Conservation (phyloP, 92 coral and sea anemone species). For the Plumapathes pennacea region DNA sequence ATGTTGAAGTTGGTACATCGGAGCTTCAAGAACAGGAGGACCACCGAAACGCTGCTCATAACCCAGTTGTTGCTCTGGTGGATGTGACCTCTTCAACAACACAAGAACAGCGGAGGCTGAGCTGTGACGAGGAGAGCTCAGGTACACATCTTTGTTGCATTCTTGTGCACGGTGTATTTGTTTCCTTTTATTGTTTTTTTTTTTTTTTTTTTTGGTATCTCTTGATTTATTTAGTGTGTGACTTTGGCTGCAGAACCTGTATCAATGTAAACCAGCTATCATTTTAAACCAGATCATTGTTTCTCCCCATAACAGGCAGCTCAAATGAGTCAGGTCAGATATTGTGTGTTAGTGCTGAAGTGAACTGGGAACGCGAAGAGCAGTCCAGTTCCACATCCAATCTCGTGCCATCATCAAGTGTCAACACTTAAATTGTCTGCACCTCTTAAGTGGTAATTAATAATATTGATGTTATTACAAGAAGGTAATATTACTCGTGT, state of each 20-base stretch:
- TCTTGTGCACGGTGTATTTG: not conserved
- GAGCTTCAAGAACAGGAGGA: slow-evolving; percentile 61
- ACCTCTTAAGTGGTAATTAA: too few species aligned
- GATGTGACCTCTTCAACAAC: slow-evolving; percentile 32
- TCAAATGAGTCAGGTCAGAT: slow-evolving; percentile 63
- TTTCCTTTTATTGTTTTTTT: not conserved
- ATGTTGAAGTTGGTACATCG: slow-evolving; percentile 56
- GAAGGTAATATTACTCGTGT: too few species aligned
- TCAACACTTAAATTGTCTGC: too few species aligned
- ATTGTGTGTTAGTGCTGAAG: slow-evolving; percentile 74
- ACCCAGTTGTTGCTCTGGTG: slow-evolving; percentile 68
- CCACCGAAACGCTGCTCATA: slow-evolving; percentile 75
- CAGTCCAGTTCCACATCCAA: slow-evolving; percentile 73
- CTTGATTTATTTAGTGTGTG: not conserved
- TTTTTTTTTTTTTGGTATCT: not conserved
- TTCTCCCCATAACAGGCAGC: slow-evolving; percentile 32
- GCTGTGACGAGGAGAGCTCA: slow-evolving; percentile 59
- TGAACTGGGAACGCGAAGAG: slow-evolving; percentile 85
- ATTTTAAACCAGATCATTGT: not conserved
- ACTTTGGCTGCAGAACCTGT: not conserved
- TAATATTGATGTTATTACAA: too few species aligned
- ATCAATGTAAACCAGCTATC: not conserved
- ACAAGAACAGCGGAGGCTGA: slow-evolving; percentile 42
- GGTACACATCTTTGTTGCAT: slow-evolving; percentile 24
- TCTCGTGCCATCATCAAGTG: too few species aligned